Percentiles rank a stretch among this genome's conserved stretches.
Evolutionary conservation across 2,113 vertebrate genomes (phyloP).

Genomic region (Oplegnathus fasciatus): DNA sequence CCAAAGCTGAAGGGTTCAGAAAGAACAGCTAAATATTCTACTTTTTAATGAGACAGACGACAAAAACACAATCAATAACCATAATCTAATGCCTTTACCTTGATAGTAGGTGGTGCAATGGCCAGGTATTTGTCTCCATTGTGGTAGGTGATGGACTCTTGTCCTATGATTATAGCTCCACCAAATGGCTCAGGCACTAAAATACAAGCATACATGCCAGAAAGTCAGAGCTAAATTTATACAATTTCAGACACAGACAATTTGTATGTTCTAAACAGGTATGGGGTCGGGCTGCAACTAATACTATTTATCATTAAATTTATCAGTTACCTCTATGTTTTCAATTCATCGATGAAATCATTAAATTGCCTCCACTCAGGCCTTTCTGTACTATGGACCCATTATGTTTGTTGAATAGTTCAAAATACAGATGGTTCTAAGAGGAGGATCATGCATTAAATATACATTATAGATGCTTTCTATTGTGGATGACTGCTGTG

Average conservation of each 20-base stretch:
- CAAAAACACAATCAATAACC: not conserved
- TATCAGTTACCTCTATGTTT: not conserved
- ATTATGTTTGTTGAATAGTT: not conserved
- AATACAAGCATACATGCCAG: constrained; percentile 57
- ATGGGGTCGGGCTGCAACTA: not conserved
- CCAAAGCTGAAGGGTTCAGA: not conserved
- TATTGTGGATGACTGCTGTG: not conserved
- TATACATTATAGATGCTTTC: not conserved
- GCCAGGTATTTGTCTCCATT: constrained; percentile 98
- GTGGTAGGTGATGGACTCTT: constrained; percentile 99
- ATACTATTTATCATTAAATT: not conserved
- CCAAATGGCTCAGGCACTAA: constrained; percentile 97
- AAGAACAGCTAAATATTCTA: not conserved
- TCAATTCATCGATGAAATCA: not conserved
- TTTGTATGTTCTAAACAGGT: not conserved
- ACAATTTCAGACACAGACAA: not conserved
- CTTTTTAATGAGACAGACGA: not conserved
- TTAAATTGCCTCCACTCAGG: not conserved
- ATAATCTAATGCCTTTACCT: constrained; percentile 83
- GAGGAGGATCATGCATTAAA: not conserved
- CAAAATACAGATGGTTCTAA: not conserved
- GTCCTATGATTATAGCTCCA: constrained; percentile 98
- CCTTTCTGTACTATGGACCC: not conserved
- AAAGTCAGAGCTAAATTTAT: not conserved
- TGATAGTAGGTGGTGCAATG: constrained; percentile 97